Percentiles rank a stretch among this genome's conserved stretches.
Conservation (phyloP, 2,888 invertebrate genomes). For the Mantis religiosa region DNA sequence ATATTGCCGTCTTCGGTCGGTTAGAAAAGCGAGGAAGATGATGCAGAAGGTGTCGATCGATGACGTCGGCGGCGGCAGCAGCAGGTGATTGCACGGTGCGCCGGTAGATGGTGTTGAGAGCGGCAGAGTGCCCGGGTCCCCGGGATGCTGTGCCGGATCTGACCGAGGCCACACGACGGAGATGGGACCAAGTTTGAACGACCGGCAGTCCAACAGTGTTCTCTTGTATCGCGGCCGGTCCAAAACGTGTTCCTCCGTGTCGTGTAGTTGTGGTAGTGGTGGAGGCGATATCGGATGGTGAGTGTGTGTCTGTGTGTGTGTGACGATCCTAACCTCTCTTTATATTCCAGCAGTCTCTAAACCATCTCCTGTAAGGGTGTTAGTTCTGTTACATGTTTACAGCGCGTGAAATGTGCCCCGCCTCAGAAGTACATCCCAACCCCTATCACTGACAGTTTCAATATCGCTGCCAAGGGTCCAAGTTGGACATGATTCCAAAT, state of each 20-base stretch:
- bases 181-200: not conserved
- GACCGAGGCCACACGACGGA: not conserved
- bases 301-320: not conserved
- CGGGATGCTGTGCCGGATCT: not conserved
- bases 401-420: no score
- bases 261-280: not conserved
- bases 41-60: not conserved
- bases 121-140: slow-evolving; percentile 5
- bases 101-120: not conserved
- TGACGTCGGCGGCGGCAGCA: not conserved
- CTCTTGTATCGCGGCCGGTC: not conserved
- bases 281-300: not conserved
- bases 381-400: no score
- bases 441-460: no score
- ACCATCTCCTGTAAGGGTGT: no score
- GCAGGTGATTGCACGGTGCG: not conserved
- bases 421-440: no score
- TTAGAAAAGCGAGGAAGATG: no score
- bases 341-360: not conserved
- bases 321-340: no score
- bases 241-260: not conserved
- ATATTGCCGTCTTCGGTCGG: no score
- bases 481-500: no score
- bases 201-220: slow-evolving; percentile 11
- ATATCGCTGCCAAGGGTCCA: no score